phyloP scores from a whole-genome alignment of 2,797 vertebrate genomes.

The Rhincodon typus region DNA sequence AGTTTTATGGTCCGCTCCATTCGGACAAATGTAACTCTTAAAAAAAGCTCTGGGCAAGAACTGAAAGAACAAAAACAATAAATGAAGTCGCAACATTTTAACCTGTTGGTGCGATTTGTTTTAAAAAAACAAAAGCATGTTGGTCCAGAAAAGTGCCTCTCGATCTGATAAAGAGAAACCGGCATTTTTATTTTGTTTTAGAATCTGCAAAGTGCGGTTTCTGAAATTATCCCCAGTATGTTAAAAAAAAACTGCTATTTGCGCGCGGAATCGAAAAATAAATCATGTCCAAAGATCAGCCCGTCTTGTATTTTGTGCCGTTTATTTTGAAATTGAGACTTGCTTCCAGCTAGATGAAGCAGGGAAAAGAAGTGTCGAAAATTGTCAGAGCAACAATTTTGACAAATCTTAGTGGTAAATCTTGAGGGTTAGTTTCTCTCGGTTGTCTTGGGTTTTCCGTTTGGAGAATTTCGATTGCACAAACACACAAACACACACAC shows the following conservation, averaged over 20 bases:
- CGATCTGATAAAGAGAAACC: background rate
- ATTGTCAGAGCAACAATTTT: too few relatives aligned
- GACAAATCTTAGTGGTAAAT: background rate
- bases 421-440: background rate
- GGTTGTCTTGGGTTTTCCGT: background rate
- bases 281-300: background rate
- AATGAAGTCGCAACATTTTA: background rate
- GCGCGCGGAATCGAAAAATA: background rate
- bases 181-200: background rate
- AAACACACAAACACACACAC: background rate
- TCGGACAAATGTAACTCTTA: background rate
- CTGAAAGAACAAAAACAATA: too few relatives aligned
- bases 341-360: too few relatives aligned
- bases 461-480: background rate
- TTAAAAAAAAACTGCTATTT: too few relatives aligned
- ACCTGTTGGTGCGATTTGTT: background rate
- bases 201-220: background rate
- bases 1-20: background rate
- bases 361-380: too few relatives aligned
- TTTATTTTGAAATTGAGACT: background rate
- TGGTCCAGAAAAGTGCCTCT: too few relatives aligned
- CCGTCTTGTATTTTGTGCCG: too few relatives aligned
- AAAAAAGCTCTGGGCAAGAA: background rate
- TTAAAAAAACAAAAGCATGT: too few relatives aligned
- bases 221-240: too few relatives aligned